Evolutionary conservation across 1,140 invertebrate species (phyloP).

Genomic region (Littorina saxatilis): DNA sequence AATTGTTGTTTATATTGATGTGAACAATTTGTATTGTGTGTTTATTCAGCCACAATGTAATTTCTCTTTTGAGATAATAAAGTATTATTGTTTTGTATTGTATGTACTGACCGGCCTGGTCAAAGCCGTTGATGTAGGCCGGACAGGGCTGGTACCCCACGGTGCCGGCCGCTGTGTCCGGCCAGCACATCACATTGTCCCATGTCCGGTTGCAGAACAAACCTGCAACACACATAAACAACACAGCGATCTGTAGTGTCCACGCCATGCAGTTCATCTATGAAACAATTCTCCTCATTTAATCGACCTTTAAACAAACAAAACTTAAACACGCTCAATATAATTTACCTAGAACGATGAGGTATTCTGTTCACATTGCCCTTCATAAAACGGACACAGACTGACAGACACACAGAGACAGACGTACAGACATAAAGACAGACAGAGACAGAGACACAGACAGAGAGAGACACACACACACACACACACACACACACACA

Average conservation of each 20-base stretch:
- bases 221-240: constrained; percentile 42
- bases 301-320: background rate
- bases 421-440: too few relatives aligned
- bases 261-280: background rate
- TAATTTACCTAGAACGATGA: background rate
- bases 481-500: too few relatives aligned
- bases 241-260: background rate
- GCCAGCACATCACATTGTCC: constrained; percentile 65
- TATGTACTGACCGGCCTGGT: constrained; percentile 50
- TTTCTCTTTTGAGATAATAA: too few relatives aligned
- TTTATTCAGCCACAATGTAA: too few relatives aligned
- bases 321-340: background rate
- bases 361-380: background rate
- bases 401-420: too few relatives aligned
- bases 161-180: constrained; percentile 54
- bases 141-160: constrained; percentile 55
- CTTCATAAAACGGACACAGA: too few relatives aligned
- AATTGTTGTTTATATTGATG: too few relatives aligned
- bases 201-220: constrained; percentile 62
- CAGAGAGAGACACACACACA: too few relatives aligned
- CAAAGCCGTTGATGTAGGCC: constrained; percentile 59
- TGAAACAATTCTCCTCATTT: background rate
- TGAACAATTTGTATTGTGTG: constrained; percentile 1
- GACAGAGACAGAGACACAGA: too few relatives aligned
- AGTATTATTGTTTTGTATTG: background rate